Evolutionary conservation across 64 coral and sea anemone genomes (phyloP).

Genomic region (Dendrophyllia cribrosa): DNA sequence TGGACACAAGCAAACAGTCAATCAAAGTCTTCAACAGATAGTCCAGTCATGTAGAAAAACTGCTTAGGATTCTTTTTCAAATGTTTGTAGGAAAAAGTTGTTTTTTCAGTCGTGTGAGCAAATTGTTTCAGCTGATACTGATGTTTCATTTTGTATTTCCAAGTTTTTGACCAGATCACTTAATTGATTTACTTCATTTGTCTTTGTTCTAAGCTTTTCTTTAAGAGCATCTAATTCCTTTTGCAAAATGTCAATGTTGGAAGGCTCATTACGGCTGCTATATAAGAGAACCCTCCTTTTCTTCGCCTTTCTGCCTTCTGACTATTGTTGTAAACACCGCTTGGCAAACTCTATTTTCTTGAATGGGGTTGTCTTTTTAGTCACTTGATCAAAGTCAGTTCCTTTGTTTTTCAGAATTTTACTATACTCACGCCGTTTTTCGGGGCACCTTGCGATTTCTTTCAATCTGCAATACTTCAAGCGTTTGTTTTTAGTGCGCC

Average conservation of each 20-base stretch:
- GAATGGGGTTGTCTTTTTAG: slow-evolving; percentile 52
- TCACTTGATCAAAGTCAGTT: slow-evolving; percentile 33
- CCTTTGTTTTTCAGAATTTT: slow-evolving; percentile 77
- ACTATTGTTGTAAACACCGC: slow-evolving; percentile 33
- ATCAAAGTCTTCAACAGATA: slow-evolving; percentile 66
- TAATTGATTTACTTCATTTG: slow-evolving; percentile 75
- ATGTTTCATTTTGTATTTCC: slow-evolving; percentile 43
- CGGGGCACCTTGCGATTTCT: slow-evolving; percentile 62
- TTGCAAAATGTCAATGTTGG: slow-evolving; percentile 52
- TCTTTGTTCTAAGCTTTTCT: slow-evolving; percentile 73
- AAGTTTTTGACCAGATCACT: slow-evolving; percentile 64
- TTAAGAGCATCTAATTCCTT: slow-evolving; percentile 65
- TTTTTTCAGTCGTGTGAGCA: slow-evolving; percentile 63
- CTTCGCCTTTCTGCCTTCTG: slow-evolving; percentile 26
- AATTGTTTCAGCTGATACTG: slow-evolving; percentile 66
- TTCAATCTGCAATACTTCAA: slow-evolving; percentile 82
- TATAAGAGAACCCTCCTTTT: slow-evolving; percentile 70
- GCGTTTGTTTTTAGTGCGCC: slow-evolving; percentile 62
- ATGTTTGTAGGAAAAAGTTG: slow-evolving; percentile 78
- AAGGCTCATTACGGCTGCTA: slow-evolving; percentile 56
- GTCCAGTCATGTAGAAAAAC: slow-evolving; percentile 78
- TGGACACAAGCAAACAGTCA: slow-evolving; percentile 72
- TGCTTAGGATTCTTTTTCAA: slow-evolving; percentile 75
- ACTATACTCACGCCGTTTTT: slow-evolving; percentile 59
- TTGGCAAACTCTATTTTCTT: slow-evolving; percentile 63